Evolutionary conservation across 2,888 invertebrate genomes (phyloP).

Genomic region (Piscicola geometra): DNA sequence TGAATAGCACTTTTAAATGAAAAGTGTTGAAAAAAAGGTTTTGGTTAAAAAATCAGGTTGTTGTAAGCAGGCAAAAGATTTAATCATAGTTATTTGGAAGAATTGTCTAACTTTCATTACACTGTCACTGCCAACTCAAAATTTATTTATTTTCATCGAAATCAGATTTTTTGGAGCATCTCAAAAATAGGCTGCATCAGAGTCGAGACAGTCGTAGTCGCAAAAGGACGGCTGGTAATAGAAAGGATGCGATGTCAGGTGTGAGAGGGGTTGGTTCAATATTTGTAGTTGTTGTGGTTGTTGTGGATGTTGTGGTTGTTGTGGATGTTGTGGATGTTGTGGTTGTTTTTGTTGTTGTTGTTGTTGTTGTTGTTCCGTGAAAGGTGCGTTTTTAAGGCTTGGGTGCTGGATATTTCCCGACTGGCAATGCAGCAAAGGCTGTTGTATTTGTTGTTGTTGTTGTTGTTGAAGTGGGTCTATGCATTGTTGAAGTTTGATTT

Average conservation of each 20-base stretch:
- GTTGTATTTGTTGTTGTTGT: neutral
- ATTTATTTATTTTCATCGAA: no score
- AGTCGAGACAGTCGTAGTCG: neutral
- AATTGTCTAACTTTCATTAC: no score
- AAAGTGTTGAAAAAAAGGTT: no score
- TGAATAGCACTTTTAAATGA: no score
- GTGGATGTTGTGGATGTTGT: neutral
- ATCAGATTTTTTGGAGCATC: no score
- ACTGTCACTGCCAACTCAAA: no score
- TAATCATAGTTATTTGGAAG: no score
- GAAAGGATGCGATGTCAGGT: neutral
- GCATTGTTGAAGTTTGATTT: neutral
- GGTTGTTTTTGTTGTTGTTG: constrained; percentile 5
- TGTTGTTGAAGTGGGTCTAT: neutral
- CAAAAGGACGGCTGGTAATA: neutral
- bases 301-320: constrained; percentile 13
- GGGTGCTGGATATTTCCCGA: neutral
- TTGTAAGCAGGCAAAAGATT: no score
- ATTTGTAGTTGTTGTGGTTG: constrained; percentile 7
- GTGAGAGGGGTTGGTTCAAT: neutral
- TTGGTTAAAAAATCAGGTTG: no score
- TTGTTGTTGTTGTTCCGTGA: constrained; percentile 1
- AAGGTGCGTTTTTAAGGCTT: neutral
- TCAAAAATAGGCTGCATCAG: no score
- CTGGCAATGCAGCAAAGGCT: neutral